Evolutionary conservation across 2,113 vertebrate genomes (phyloP), one percentile per base, ranked within the genome.

Genomic region (Thinocorus orbignyianus): DNA sequence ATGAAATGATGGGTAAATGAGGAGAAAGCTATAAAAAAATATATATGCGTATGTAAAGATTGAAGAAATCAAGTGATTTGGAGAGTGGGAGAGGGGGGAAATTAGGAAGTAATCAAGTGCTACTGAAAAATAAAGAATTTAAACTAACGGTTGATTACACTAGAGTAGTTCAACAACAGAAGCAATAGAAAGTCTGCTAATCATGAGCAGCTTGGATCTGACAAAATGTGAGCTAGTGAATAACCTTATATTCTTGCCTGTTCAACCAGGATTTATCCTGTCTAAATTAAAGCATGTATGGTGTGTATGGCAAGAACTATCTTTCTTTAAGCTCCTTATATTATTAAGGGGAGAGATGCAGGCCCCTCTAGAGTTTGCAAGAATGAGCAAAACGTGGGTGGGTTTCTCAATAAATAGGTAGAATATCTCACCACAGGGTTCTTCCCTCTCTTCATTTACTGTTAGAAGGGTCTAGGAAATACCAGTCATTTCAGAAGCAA

Each of bases 11-110:
- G 30, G 58, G 20, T 51, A 91, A 81, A 77, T 48, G n/a, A 90
- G 73, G 72, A 84, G 42, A 80, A 58, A 74, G 13, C 65, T 62
- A 26, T 83, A 83, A 86, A 96, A 93, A 86, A 70, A 57, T 35
- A 42, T 4, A 6, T 26, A 37, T 16, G 70, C 0, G 7, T 52
- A 54, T 82, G 66, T 42, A 85, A 85, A 87, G 65, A n/a, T n/a
- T 77, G 74, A 94, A 93, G 48, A 79, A 92, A 89, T 15, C 35
- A 64, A 81, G 23, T 91, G 77, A 93, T 93, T 86, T 54, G 11
- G 25, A 77, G 51, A 51, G 31, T 0, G 4, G 12, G 39, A 73
- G 42, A 61, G 7, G 6, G n/a, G 48, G 17, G 6, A 87, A 94
- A 90, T 92, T 62, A 88, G 60, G 42, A 49, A 54, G 37, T 55